These are phyloP conservation scores for Aptenodytes patagonicus DNA, from an alignment of 2,113 vertebrate genomes.

Conservation along the genomic window DNA sequence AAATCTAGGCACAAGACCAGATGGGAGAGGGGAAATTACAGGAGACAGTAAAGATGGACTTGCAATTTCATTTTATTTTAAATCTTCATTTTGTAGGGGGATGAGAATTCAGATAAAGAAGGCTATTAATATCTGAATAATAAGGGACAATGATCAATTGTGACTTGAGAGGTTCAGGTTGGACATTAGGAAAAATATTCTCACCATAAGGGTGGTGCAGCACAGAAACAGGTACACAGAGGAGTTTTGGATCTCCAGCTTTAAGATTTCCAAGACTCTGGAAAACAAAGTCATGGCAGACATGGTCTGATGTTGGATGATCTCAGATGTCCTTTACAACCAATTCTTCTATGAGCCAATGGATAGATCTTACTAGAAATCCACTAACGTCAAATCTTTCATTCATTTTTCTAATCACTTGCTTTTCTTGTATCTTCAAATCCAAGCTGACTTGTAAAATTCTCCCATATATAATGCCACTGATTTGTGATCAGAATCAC, in stretches of 20 bases:
- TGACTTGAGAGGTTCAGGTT: not conserved
- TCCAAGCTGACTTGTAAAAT: not conserved
- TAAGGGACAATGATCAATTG: not conserved
- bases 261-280: not conserved
- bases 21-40: not conserved
- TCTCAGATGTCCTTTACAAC: not conserved
- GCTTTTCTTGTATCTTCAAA: not conserved
- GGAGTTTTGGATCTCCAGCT: not conserved
- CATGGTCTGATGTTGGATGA: not conserved
- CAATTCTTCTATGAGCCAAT: not conserved
- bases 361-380: not conserved
- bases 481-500: not conserved
- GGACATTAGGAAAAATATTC: not conserved
- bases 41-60: not conserved
- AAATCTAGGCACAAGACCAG: not conserved
- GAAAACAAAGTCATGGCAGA: not conserved
- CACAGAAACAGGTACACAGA: not conserved
- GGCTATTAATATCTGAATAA: not conserved
- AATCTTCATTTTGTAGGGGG: not conserved
- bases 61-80: not conserved
- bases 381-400: not conserved
- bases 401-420: not conserved
- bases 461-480: not conserved
- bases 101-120: not conserved
- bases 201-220: not conserved